Conservation (phyloP, 2,797 vertebrate genomes). For the Aulostomus chinensis region DNA sequence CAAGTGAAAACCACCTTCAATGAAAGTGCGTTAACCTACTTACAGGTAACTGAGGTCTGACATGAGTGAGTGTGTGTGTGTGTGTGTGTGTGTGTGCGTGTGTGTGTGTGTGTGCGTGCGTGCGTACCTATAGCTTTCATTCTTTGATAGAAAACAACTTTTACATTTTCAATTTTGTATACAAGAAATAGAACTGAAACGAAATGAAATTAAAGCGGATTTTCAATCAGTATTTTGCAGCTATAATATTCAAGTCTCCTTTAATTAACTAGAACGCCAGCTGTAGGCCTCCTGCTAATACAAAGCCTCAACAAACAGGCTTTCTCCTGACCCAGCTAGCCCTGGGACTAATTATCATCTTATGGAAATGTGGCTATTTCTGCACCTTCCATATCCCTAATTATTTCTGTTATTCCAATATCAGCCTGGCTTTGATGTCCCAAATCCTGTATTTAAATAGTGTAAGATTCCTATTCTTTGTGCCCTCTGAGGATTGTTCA, state of each 20-base stretch:
- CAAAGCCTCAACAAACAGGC: slow-evolving; percentile 71
- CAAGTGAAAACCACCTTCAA: slow-evolving; percentile 46
- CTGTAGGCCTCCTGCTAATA: slow-evolving; percentile 52
- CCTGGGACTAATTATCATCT: slow-evolving; percentile 98
- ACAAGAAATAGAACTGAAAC: slow-evolving; percentile 5
- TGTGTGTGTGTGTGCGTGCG: too few species aligned
- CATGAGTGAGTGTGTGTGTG: too few species aligned
- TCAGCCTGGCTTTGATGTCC: slow-evolving; percentile 96
- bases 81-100: too few species aligned
- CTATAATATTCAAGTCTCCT: slow-evolving; percentile 42
- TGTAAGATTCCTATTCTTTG: slow-evolving; percentile 92
- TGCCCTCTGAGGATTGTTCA: slow-evolving; percentile 93
- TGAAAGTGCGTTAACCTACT: slow-evolving; percentile 60
- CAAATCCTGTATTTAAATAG: slow-evolving; percentile 99
- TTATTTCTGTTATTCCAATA: slow-evolving; percentile 99
- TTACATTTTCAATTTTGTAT: slow-evolving; percentile 29
- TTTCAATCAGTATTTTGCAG: slow-evolving; percentile 61
- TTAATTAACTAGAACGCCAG: slow-evolving; percentile 67
- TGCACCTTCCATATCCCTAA: slow-evolving; percentile 96
- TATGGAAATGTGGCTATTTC: slow-evolving; percentile 98
- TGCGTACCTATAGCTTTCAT: too few species aligned
- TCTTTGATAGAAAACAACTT: slow-evolving; percentile 39
- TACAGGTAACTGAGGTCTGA: slow-evolving; percentile 6
- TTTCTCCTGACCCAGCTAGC: slow-evolving; percentile 87
- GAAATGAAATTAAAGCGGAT: slow-evolving; percentile 41